Evolutionary conservation across 2,888 invertebrate genomes (phyloP).

Genomic region (Heliconius sara): DNA sequence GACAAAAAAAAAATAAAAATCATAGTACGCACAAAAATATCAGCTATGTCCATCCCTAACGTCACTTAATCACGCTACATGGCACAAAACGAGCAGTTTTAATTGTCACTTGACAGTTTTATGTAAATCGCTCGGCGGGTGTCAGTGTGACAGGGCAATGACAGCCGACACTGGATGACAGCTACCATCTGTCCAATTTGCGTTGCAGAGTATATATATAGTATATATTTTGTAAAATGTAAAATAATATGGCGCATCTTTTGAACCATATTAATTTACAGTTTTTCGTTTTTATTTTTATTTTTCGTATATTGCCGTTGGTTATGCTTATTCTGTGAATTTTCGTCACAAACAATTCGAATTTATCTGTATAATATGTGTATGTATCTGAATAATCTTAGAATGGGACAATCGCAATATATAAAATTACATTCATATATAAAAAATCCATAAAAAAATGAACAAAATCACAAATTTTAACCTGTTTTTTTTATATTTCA

Average conservation of each 20-base stretch:
- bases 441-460: neutral
- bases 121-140: conserved; percentile 52
- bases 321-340: neutral
- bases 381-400: neutral
- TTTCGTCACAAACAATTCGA: neutral
- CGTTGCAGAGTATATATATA: conserved; percentile 22
- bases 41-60: conserved; percentile 19
- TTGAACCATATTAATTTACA: too few species aligned
- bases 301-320: neutral
- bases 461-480: neutral
- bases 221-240: neutral
- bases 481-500: conserved; percentile 24
- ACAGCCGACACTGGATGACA: conserved; percentile 28
- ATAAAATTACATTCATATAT: neutral
- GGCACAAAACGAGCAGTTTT: conserved; percentile 50
- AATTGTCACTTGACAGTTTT: conserved; percentile 56
- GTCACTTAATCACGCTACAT: conserved; percentile 40
- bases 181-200: conserved; percentile 31
- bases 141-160: conserved; percentile 33
- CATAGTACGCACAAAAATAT: conserved; percentile 26
- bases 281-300: neutral
- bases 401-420: neutral
- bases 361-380: neutral
- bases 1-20: conserved; percentile 9
- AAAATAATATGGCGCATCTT: neutral